These are phyloP conservation scores for Archilochus colubris DNA, from an alignment of 2,113 vertebrate genomes.

Conservation along the genomic window DNA sequence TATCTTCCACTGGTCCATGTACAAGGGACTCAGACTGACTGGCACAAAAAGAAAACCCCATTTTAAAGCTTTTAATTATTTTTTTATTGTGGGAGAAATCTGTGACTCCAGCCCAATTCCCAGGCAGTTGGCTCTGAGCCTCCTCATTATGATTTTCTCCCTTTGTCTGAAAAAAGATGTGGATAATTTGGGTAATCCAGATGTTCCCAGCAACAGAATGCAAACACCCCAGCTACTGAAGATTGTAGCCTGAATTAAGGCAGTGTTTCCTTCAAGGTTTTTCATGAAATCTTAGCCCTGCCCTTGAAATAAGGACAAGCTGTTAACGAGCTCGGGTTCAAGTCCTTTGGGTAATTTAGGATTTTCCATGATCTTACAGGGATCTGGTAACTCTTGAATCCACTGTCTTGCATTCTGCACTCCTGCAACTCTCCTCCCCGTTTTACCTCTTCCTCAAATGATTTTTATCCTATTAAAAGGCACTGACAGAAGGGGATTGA, in stretches of 20 bases:
- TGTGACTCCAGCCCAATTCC: background rate
- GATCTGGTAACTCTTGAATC: background rate
- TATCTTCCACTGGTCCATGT: background rate
- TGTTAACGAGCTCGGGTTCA: background rate
- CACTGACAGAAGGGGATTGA: background rate
- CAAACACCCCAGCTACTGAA: background rate
- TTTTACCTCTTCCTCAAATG: background rate
- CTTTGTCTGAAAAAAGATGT: background rate
- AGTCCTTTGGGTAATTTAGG: background rate
- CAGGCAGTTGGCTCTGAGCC: background rate
- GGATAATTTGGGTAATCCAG: background rate
- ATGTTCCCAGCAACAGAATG: background rate
- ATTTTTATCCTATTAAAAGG: background rate
- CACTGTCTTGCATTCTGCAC: background rate
- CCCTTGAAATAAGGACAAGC: background rate
- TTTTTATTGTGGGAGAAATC: background rate
- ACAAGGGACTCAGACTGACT: background rate
- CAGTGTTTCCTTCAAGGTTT: background rate
- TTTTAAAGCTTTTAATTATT: slow-evolving; percentile 12
- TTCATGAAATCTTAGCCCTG: background rate
- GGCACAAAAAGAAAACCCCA: slow-evolving; percentile 22
- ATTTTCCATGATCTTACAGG: background rate
- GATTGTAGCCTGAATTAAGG: background rate
- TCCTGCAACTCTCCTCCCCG: background rate
- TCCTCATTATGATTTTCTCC: background rate